Conservation (phyloP, 2,888 invertebrate genomes). For the Pelosia muscerda region DNA sequence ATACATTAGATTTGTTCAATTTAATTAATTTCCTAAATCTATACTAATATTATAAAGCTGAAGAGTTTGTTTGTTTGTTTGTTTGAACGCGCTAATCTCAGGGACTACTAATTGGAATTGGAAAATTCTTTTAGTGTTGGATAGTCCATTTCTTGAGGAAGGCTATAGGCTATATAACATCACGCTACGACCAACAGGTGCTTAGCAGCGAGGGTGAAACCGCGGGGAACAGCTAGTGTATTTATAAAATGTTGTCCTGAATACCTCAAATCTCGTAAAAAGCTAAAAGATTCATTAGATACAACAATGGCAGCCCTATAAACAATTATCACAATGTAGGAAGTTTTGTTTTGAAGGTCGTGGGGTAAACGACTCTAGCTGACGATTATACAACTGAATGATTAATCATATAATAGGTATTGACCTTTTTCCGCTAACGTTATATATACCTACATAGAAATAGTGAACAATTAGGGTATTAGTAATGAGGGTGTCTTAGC, state of each 20-base stretch:
- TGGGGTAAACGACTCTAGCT: slow-evolving; percentile 79
- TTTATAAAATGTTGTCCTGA: neutral
- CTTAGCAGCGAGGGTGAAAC: no score
- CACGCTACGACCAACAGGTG: no score
- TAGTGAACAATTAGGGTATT: slow-evolving; percentile 36
- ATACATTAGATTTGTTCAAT: neutral
- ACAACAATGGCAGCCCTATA: slow-evolving; percentile 21
- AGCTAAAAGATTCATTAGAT: neutral
- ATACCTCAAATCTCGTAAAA: neutral
- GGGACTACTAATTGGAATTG: no score
- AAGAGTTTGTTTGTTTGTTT: no score
- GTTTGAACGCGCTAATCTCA: no score
- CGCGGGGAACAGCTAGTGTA: no score
- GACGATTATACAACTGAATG: slow-evolving; percentile 73
- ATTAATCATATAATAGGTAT: slow-evolving; percentile 61
- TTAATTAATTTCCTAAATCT: neutral
- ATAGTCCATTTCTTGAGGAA: no score
- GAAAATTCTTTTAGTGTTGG: no score
- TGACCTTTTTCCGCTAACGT: slow-evolving; percentile 56
- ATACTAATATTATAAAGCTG: no score
- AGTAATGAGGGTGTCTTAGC: slow-evolving; percentile 18
- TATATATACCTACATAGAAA: slow-evolving; percentile 30
- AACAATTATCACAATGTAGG: slow-evolving; percentile 66
- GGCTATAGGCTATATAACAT: no score
- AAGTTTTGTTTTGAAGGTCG: slow-evolving; percentile 73